phyloP scores from a whole-genome alignment of 2,888 invertebrate genomes.

The Caenorhabditis zanzibari region DNA sequence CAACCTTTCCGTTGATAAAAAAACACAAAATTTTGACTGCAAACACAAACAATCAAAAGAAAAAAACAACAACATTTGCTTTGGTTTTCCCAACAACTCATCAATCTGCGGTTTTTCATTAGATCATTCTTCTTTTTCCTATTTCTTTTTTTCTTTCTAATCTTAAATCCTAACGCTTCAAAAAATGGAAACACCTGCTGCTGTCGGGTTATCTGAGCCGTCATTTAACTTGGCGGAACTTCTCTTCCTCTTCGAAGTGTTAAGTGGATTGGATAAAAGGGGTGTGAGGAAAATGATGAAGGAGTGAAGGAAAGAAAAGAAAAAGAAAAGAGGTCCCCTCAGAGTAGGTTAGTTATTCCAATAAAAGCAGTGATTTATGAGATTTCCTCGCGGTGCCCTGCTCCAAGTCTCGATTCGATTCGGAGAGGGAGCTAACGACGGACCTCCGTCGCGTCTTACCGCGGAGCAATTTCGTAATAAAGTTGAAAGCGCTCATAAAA shows the following conservation, averaged over 20 bases:
- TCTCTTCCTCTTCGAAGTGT: constrained; percentile 45
- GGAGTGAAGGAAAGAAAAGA: background rate
- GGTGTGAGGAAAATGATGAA: constrained; percentile 30
- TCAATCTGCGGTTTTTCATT: constrained; percentile 49
- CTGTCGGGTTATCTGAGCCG: constrained; percentile 52
- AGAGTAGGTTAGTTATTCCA: constrained; percentile 58
- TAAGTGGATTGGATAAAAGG: constrained; percentile 53
- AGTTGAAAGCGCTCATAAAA: constrained; percentile 46
- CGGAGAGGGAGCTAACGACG: background rate
- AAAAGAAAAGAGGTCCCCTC: constrained; percentile 2
- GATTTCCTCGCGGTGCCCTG: constrained; percentile 48
- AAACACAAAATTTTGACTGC: background rate
- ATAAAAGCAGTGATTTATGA: constrained; percentile 61
- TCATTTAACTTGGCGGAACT: constrained; percentile 42
- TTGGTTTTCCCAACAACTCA: constrained; percentile 19
- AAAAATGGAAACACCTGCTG: constrained; percentile 55
- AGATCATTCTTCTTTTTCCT: background rate
- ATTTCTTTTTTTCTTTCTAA: constrained; percentile 5
- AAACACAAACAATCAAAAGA: constrained; percentile 1
- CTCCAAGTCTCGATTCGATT: constrained; percentile 15
- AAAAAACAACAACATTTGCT: constrained; percentile 12
- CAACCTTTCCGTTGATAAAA: too few relatives aligned
- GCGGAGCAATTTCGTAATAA: constrained; percentile 42
- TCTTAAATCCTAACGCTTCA: constrained; percentile 20
- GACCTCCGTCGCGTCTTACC: constrained; percentile 19